These are phyloP conservation scores for Aplodontia rufa DNA, from an alignment of 2,113 vertebrate genomes.

Conservation along the genomic window DNA sequence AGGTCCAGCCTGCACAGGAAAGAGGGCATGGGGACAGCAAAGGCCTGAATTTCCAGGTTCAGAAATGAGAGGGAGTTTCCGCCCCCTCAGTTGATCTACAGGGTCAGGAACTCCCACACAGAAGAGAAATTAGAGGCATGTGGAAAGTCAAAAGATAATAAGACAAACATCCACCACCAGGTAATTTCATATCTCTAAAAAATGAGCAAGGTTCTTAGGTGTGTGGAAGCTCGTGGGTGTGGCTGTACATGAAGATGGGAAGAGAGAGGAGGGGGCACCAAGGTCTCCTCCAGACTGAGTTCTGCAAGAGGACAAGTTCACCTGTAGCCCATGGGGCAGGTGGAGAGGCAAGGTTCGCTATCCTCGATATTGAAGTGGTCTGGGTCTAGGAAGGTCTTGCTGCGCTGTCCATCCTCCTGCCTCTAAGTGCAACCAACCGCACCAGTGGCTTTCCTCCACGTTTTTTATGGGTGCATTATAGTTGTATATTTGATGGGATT, in stretches of 20 bases:
- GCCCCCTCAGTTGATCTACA: background rate
- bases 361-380: background rate
- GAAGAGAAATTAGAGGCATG: background rate
- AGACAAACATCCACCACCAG: background rate
- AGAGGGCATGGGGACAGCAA: background rate
- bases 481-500: no score
- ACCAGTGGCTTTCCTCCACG: no score
- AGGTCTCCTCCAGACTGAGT: background rate
- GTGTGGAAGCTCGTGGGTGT: background rate
- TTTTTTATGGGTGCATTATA: no score
- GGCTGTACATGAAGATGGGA: background rate
- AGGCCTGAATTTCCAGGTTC: background rate
- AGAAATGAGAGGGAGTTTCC: background rate
- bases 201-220: background rate
- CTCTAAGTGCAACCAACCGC: background rate
- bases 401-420: background rate
- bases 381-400: background rate
- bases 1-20: background rate
- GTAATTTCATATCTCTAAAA: background rate
- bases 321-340: accelerated
- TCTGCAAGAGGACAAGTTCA: accelerated
- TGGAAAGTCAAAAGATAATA: background rate
- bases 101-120: background rate
- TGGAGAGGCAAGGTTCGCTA: background rate
- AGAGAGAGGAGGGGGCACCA: background rate